phyloP scores from a whole-genome alignment of 35 echinoderm and acorn worm genomes.

The Strongylocentrotus purpuratus region DNA sequence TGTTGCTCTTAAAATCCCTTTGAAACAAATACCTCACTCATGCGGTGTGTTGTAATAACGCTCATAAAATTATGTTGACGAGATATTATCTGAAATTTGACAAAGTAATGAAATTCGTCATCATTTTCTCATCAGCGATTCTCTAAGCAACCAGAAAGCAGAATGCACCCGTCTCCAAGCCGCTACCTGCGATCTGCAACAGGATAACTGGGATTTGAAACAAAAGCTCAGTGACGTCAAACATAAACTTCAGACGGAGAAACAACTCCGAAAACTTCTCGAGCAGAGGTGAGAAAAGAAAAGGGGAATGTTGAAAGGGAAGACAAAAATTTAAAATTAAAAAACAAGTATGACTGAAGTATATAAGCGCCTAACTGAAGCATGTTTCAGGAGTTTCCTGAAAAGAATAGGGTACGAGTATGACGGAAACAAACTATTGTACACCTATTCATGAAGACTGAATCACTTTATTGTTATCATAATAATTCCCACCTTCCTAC shows the following conservation, averaged over 20 bases:
- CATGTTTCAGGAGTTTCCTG: neutral
- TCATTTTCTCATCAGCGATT: slow-evolving; percentile 8
- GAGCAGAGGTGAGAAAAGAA: slow-evolving; percentile 20
- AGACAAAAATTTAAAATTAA: neutral
- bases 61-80: too few relatives aligned
- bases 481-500: too few relatives aligned
- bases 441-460: too few relatives aligned
- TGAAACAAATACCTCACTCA: too few relatives aligned
- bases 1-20: too few relatives aligned
- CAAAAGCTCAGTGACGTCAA: neutral
- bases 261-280: slow-evolving; percentile 23
- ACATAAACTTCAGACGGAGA: slow-evolving; percentile 33
- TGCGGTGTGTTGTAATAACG: too few relatives aligned
- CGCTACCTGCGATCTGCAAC: neutral
- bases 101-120: neutral
- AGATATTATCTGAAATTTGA: neutral
- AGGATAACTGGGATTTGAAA: slow-evolving; percentile 1
- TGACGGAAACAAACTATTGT: too few relatives aligned
- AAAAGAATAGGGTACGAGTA: too few relatives aligned
- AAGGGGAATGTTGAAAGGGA: neutral
- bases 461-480: too few relatives aligned
- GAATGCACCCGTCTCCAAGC: slow-evolving; percentile 27
- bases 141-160: neutral
- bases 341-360: too few relatives aligned
- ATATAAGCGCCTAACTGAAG: neutral